Evolutionary conservation across 2,113 vertebrate genomes (phyloP).

Genomic region (Jacana jacana): DNA sequence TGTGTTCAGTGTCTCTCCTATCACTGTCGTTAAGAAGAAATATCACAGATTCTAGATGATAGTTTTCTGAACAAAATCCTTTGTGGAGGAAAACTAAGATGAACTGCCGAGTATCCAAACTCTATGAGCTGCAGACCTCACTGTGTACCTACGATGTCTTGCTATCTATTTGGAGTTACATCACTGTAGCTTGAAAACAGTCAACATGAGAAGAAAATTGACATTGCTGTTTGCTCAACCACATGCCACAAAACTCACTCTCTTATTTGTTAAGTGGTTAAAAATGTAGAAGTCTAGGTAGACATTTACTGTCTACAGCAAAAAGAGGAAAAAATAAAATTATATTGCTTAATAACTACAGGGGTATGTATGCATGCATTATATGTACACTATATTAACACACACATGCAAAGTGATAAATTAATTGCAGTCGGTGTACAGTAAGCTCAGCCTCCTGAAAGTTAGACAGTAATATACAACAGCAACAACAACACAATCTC

Average conservation of each 20-base stretch:
- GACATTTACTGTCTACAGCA: not conserved
- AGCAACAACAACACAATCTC: not conserved
- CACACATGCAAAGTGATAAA: not conserved
- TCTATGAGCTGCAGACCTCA: not conserved
- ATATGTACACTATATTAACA: not conserved
- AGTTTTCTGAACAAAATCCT: not conserved
- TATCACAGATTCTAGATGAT: not conserved
- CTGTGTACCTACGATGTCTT: not conserved
- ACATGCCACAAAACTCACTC: not conserved
- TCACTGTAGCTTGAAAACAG: not conserved
- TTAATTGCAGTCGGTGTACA: not conserved
- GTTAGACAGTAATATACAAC: not conserved
- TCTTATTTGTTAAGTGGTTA: not conserved
- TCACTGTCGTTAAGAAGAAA: slow-evolving; percentile 23
- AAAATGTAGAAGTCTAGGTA: not conserved
- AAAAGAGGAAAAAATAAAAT: not conserved
- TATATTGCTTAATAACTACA: not conserved
- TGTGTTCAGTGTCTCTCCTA: slow-evolving; percentile 30
- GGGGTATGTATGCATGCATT: not conserved
- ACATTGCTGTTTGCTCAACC: not conserved
- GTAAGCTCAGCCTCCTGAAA: not conserved
- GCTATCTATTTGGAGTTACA: not conserved
- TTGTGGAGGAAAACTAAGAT: not conserved
- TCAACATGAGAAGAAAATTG: not conserved
- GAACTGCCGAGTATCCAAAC: not conserved